Evolutionary conservation across 2,888 invertebrate genomes (phyloP).

Genomic region (Tridacna gigas): DNA sequence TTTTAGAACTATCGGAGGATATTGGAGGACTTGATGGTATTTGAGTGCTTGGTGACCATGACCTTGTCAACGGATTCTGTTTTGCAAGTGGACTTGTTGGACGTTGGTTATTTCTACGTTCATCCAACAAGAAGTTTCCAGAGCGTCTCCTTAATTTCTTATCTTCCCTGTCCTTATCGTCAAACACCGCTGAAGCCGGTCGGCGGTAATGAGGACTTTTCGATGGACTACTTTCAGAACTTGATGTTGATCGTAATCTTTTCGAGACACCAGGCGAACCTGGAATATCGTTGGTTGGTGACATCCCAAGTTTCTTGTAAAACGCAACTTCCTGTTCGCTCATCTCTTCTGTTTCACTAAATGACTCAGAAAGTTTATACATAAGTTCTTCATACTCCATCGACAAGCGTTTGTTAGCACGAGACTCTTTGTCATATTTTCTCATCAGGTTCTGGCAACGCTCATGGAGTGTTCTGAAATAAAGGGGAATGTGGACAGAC

Average conservation of each 20-base stretch:
- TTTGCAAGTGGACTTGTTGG: slow-evolving; percentile 61
- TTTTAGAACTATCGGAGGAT: slow-evolving; percentile 29
- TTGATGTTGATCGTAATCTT: slow-evolving; percentile 67
- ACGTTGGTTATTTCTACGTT: slow-evolving; percentile 49
- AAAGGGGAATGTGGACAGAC: not conserved
- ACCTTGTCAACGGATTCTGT: slow-evolving; percentile 54
- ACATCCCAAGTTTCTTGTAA: slow-evolving; percentile 72
- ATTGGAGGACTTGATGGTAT: slow-evolving; percentile 47
- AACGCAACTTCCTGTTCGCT: slow-evolving; percentile 73
- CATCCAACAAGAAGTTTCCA: slow-evolving; percentile 74
- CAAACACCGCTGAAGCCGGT: slow-evolving; percentile 63
- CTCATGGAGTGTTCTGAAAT: slow-evolving; percentile 87
- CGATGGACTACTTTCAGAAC: slow-evolving; percentile 65
- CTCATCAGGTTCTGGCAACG: slow-evolving; percentile 89
- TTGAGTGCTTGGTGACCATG: slow-evolving; percentile 61
- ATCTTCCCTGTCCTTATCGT: slow-evolving; percentile 70
- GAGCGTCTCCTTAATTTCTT: slow-evolving; percentile 76
- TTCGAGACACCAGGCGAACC: slow-evolving; percentile 67
- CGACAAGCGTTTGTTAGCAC: slow-evolving; percentile 91
- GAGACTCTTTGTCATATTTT: slow-evolving; percentile 90
- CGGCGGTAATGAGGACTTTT: slow-evolving; percentile 66
- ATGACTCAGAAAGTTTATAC: slow-evolving; percentile 89
- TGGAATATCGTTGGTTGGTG: slow-evolving; percentile 64
- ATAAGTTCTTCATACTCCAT: slow-evolving; percentile 95
- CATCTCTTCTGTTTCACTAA: slow-evolving; percentile 69